Conservation (phyloP, 2,888 invertebrate genomes). For the Orthonevra nobilis region DNA sequence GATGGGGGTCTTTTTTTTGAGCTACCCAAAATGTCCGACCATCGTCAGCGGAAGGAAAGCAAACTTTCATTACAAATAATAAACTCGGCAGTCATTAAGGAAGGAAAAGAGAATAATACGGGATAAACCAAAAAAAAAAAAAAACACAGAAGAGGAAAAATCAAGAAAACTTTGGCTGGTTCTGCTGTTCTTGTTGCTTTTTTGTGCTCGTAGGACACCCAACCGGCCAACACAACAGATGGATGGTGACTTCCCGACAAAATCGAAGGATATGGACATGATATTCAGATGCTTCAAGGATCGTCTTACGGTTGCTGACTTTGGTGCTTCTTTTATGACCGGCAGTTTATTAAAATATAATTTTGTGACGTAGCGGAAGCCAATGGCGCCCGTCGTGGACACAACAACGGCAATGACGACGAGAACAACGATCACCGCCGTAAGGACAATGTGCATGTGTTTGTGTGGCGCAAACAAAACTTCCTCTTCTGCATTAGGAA, state of each 20-base stretch:
- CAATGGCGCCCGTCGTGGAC: conserved; percentile 41
- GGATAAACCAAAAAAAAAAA: neutral
- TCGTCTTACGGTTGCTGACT: neutral
- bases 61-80: conserved; percentile 62
- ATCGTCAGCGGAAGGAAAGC: conserved; percentile 37
- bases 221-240: conserved; percentile 23
- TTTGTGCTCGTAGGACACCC: neutral
- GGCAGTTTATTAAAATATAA: conserved; percentile 51
- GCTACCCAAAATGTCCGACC: neutral
- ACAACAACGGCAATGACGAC: conserved; percentile 14
- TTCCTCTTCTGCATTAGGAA: conserved; percentile 41
- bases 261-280: conserved; percentile 20
- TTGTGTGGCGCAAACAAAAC: too few relatives aligned
- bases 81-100: conserved; percentile 56
- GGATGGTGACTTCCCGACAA: conserved; percentile 10
- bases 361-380: neutral
- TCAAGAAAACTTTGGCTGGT: conserved; percentile 24
- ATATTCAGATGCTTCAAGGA: conserved; percentile 54
- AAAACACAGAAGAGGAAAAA: neutral
- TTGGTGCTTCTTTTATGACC: conserved; percentile 22
- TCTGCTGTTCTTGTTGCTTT: neutral
- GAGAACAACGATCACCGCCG: conserved; percentile 36
- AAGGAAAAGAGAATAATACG: conserved; percentile 23
- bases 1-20: too few relatives aligned
- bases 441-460: too few relatives aligned